phyloP scores from a whole-genome alignment of 2,113 vertebrate genomes.

The Neolamprologus ventralis region DNA sequence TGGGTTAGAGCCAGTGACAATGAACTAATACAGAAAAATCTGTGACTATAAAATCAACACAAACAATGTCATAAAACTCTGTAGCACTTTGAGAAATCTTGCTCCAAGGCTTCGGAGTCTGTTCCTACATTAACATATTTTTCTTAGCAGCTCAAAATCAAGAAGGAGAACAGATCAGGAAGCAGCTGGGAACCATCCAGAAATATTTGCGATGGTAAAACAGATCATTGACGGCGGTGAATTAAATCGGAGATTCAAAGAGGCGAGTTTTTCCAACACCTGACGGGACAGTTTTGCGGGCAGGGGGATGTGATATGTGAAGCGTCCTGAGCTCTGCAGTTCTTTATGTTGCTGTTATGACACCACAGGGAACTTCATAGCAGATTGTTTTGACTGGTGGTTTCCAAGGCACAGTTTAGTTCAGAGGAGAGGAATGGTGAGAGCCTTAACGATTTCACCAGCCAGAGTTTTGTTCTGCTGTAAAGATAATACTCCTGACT shows the following conservation, averaged over 20 bases:
- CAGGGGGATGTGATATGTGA: background rate
- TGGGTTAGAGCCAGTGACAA: background rate
- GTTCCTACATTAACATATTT: background rate
- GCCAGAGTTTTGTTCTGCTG: background rate
- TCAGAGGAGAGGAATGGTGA: slow-evolving; percentile 23
- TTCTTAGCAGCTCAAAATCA: background rate
- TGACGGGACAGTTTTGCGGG: background rate
- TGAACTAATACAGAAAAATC: background rate
- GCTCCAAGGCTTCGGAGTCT: background rate
- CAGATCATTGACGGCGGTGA: background rate
- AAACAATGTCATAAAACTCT: background rate
- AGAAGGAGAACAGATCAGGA: background rate
- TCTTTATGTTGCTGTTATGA: slow-evolving; percentile 2
- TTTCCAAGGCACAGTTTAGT: slow-evolving; percentile 24
- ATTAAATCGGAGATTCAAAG: background rate
- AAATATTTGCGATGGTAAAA: background rate
- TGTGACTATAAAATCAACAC: background rate
- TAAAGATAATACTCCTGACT: background rate
- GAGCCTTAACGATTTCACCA: slow-evolving; percentile 43
- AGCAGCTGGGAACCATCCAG: background rate
- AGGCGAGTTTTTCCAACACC: background rate
- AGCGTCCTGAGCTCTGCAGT: background rate
- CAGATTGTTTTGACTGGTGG: slow-evolving; percentile 35
- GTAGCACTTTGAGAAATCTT: background rate
- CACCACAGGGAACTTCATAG: slow-evolving; percentile 13